Base-by-base conservation (phyloP, 1,140 invertebrate genomes). In the Orussus abietinus region DNA sequence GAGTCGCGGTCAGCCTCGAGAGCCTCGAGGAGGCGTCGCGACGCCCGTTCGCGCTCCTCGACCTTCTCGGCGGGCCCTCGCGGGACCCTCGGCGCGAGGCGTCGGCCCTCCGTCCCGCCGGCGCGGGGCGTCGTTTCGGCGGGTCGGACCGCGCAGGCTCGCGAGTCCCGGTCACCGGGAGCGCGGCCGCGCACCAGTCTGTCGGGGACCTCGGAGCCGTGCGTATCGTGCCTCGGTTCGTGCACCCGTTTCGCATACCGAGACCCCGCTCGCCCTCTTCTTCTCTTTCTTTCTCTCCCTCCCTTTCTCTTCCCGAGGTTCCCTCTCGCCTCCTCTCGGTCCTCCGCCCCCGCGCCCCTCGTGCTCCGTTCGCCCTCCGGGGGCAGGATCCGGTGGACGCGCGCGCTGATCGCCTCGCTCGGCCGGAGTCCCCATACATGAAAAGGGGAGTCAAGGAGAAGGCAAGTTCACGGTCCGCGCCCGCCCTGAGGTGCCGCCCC, bases 141-240 rank as follows among this genome's bases (percentile, higher is more conserved):
- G 42, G 47, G 20, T 37, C 37, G 11, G 11, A 12, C 15, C 5
- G 45, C 44, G 45, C 52, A 41, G 36, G 48, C 52, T 45, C 45
- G 28, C 17, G 29, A 38, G 21, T 28, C 42, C 35, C 42, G 29
- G 42, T 44, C 13, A 20, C 13, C 15, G 19, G n/a, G n/a, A n/a
- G n/a, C 21, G 33, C 33, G n/a, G 29, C 42, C 25, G n/a, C 38
- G 49, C 42, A 46, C 7, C 48, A 61, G 59, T 62, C 42, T 32
- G 48, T 57, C 51, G 45, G 44, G 47, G 57, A 51, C 52, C 47
- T 43, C 35, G 51, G 51, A 52, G 36, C 31, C 45, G 51, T 51
- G 40, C 20, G 45, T 37, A 45, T 18, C 40, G 47, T 43, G 20
- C 35, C 47, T 32, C 30, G 40, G 45, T 5, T 53, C 12, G 30